Evolutionary conservation across 92 coral and sea anemone genomes (phyloP).

Genomic region (Montipora capitata): DNA sequence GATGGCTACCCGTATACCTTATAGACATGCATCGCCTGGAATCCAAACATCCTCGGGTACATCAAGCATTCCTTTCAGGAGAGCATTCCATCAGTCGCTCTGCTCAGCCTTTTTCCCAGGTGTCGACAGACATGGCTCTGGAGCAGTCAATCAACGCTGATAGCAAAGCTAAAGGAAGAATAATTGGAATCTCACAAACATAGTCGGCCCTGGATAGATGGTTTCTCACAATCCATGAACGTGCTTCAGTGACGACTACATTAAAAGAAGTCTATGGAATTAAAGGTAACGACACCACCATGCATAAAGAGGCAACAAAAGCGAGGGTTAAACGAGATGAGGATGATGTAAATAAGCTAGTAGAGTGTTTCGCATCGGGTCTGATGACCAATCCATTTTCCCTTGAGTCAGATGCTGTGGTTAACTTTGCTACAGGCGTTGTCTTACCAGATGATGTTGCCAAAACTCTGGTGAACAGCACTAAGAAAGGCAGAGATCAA

Average conservation of each 20-base stretch:
- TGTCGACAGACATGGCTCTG: too few relatives aligned
- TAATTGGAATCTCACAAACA: too few relatives aligned
- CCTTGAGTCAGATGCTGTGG: neutral
- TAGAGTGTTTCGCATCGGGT: slow-evolving; percentile 35
- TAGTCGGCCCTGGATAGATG: too few relatives aligned
- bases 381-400: slow-evolving; percentile 42
- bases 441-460: slow-evolving; percentile 44
- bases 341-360: neutral
- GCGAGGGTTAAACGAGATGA: too few relatives aligned
- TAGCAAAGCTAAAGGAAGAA: too few relatives aligned
- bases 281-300: too few relatives aligned
- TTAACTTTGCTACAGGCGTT: slow-evolving; percentile 32
- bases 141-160: too few relatives aligned
- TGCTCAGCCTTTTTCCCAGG: neutral
- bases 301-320: too few relatives aligned
- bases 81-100: neutral
- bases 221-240: too few relatives aligned
- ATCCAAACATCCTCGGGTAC: neutral
- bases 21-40: neutral
- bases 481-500: slow-evolving; percentile 30
- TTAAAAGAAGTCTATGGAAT: too few relatives aligned
- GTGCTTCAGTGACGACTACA: too few relatives aligned
- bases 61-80: neutral
- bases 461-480: neutral
- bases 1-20: neutral